These are phyloP conservation scores for Notolabrus celidotus DNA, from an alignment of 2,797 vertebrate species.

Conservation along the genomic window DNA sequence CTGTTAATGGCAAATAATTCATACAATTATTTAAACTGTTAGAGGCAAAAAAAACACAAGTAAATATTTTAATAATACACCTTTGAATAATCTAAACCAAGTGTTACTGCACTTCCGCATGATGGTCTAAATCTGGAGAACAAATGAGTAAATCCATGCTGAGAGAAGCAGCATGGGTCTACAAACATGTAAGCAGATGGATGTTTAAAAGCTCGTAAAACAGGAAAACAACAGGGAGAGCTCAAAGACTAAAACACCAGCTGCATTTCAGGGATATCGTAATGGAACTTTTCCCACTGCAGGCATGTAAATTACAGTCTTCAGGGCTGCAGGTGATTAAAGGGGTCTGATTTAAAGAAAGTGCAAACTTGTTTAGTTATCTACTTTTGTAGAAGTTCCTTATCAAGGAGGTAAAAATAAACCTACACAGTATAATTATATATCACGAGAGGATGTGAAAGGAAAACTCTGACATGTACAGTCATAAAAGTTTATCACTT, in stretches of 20 bases:
- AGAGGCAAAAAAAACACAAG: not conserved
- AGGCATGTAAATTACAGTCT: conserved; percentile 50
- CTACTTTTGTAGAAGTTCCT: not conserved
- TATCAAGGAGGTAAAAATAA: not conserved
- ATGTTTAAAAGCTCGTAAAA: conserved; percentile 73
- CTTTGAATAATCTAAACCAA: not conserved
- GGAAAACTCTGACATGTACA: not conserved
- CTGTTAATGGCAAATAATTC: conserved; percentile 16
- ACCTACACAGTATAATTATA: conserved; percentile 3
- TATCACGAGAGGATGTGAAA: not conserved
- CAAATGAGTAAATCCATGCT: conserved; percentile 35
- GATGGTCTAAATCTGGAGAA: conserved; percentile 13
- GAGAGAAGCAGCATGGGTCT: conserved; percentile 27
- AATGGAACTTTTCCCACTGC: conserved; percentile 66
- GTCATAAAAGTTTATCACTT: conserved; percentile 17
- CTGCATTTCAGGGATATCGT: conserved; percentile 53
- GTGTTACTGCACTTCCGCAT: not conserved
- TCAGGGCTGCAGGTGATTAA: conserved; percentile 40
- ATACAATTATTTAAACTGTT: conserved; percentile 1
- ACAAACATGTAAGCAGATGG: conserved; percentile 59
- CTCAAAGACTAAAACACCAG: conserved; percentile 57
- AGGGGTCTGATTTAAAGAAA: conserved; percentile 32
- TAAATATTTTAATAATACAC: too few species aligned
- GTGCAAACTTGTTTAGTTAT: not conserved
- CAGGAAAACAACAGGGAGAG: conserved; percentile 53